Percentiles rank a stretch among this genome's conserved stretches.
phyloP scores from a whole-genome alignment of 2,888 invertebrate genomes.

The Ashinkailepas kermadecensis region DNA sequence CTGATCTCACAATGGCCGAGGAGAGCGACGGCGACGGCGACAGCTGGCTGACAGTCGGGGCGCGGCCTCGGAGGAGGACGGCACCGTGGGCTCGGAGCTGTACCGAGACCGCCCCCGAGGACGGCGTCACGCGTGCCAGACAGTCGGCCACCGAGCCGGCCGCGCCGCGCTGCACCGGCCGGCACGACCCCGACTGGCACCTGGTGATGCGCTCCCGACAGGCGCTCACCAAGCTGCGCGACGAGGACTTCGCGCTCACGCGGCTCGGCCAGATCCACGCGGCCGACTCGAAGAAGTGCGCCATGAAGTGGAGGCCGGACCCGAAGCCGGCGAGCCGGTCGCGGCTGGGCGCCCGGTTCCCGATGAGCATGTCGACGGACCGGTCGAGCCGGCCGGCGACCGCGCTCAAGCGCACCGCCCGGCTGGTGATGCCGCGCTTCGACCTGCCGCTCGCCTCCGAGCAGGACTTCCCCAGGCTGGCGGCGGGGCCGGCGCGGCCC shows the following conservation, averaged over 20 bases:
- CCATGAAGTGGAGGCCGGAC: neutral
- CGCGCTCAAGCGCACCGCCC: neutral
- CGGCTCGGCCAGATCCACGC: conserved; percentile 1
- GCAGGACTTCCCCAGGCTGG: neutral
- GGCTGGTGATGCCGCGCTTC: neutral
- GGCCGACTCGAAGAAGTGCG: neutral
- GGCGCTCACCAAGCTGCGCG: conserved; percentile 5
- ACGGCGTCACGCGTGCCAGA: neutral
- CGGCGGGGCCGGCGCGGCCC: neutral
- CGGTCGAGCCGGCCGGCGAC: neutral
- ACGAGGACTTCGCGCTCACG: conserved; percentile 13
- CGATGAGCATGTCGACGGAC: neutral
- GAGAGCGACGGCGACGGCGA: neutral
- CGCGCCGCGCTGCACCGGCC: neutral
- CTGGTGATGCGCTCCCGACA: conserved; percentile 15
- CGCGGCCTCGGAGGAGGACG: neutral
- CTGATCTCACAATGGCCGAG: too few species aligned
- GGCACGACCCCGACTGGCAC: neutral
- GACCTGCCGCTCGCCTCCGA: neutral
- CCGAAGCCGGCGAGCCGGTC: neutral
- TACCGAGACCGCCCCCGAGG: neutral
- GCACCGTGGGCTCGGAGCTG: neutral
- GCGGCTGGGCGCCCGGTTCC: conserved; percentile 4
- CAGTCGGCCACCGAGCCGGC: neutral
- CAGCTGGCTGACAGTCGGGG: neutral